Evolutionary conservation across 2,797 vertebrate species (phyloP), one percentile per base, ranked within the genome.

Genomic region (Pseudochirops corinnae): DNA sequence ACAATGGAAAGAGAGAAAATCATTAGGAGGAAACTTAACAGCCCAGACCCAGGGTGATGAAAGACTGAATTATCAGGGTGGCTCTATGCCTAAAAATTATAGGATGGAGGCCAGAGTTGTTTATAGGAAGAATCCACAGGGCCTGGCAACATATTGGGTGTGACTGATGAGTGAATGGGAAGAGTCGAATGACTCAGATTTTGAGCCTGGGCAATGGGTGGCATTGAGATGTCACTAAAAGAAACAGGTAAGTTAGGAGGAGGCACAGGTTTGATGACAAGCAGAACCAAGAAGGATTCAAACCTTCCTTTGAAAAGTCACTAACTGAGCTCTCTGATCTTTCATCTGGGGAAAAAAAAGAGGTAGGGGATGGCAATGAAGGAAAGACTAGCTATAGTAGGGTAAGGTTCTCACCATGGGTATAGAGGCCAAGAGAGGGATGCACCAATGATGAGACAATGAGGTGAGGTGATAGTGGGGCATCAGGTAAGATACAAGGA

Each of bases 201-300:
- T 39, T 24, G 10, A 87, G 74, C 9, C 74, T 82, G 39, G 21
- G 39, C 0, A 7, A 82, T 39, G 74, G 74, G 46, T 6, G 9
- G 9, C 74, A 26, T 28, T 50, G 74, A 87, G 74, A 50, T 50
- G 9, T 1, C 74, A 87, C 21, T 21, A 87, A 11, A 82, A 87
- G 39, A 46, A 12, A 3, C 9, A 50, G 39, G 21, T 50, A 87
- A 87, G 74, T 26, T 26, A 21, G 3, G 9, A 26, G 39, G 39
- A 46, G 24, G 39, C 0, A 11, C 9, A 4, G 39, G 9, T 87
- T 10, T 82, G 7, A 0, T 9, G 3, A 1, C 18, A 21, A 3
- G 9, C 39, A 87, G 21, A 87, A 12, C 9, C 7, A 46, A 46
- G 3, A 46, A 24, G 74, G 39, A 82, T 11, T 46, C 21, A 46